phyloP scores from a whole-genome alignment of 2,888 invertebrate species.

The Stenodera caucasica region DNA sequence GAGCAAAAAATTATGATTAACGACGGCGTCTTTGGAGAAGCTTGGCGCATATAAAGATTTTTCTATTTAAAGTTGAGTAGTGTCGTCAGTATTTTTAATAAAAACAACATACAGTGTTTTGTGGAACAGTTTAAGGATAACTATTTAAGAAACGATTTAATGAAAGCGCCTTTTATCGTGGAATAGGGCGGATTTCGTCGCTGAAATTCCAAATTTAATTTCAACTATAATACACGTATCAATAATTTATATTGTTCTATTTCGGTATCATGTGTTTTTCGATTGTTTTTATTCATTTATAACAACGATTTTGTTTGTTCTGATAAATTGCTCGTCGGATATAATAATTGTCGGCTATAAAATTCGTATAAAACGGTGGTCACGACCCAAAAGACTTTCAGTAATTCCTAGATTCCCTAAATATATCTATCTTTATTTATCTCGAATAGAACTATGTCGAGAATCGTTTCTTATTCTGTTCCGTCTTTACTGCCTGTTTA shows the following conservation, averaged over 20 bases:
- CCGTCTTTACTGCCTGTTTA: constrained; percentile 25
- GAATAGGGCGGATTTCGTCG: no score
- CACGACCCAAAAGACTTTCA: not conserved
- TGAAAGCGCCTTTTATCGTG: not conserved
- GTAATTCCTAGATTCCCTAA: not conserved
- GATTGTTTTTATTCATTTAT: not conserved
- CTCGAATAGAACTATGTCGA: no score
- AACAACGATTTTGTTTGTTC: not conserved
- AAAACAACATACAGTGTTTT: not conserved
- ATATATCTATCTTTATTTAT: not conserved
- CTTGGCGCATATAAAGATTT: not conserved
- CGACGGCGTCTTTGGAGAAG: not conserved
- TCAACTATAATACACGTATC: no score
- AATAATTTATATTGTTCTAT: no score
- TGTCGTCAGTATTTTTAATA: not conserved
- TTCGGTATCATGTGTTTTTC: no score
- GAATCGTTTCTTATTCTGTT: no score
- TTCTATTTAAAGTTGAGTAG: not conserved
- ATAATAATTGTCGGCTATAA: constrained; percentile 1
- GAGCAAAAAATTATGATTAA: constrained; percentile 9
- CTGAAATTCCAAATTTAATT: no score
- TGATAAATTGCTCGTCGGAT: no score
- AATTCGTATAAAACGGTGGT: not conserved
- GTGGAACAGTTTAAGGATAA: not conserved
- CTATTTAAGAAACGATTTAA: not conserved